A percentile compares a stretch with the other conserved stretches of the same genome.
Conservation (phyloP, 2,113 vertebrate species). For the Vidua macroura region DNA sequence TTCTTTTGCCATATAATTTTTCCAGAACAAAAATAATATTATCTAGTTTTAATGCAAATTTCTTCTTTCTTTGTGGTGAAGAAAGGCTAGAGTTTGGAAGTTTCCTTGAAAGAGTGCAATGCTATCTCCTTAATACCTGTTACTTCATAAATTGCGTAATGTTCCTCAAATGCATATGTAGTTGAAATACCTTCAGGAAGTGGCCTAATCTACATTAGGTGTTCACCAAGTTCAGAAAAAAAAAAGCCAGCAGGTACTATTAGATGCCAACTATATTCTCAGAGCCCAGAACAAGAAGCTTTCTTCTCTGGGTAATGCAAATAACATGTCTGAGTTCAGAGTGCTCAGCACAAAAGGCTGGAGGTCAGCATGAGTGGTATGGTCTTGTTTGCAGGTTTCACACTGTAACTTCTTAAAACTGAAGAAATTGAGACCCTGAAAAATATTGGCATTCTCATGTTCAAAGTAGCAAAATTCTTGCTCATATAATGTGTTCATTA, state of each 20-base stretch:
- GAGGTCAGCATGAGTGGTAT: not conserved
- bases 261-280: accelerated
- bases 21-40: not conserved
- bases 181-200: not conserved
- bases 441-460: not conserved
- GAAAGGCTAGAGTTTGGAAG: not conserved
- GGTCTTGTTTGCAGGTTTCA: not conserved
- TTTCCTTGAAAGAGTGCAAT: not conserved
- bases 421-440: not conserved
- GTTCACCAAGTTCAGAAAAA: not conserved
- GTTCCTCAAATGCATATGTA: not conserved
- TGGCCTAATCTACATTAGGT: not conserved
- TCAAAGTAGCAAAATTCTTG: not conserved
- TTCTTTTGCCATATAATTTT: not conserved
- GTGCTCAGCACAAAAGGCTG: not conserved
- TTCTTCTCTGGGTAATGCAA: not conserved
- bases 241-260: not conserved
- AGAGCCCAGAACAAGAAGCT: not conserved
- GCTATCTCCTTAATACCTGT: not conserved
- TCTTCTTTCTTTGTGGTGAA: not conserved
- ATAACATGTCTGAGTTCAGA: not conserved
- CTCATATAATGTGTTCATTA: not conserved
- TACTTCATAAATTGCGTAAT: not conserved
- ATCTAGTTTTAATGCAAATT: not conserved
- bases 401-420: not conserved